These are phyloP conservation scores for Tetanocera ferruginea DNA, from an alignment of 2,888 invertebrate genomes.

Conservation along the genomic window DNA sequence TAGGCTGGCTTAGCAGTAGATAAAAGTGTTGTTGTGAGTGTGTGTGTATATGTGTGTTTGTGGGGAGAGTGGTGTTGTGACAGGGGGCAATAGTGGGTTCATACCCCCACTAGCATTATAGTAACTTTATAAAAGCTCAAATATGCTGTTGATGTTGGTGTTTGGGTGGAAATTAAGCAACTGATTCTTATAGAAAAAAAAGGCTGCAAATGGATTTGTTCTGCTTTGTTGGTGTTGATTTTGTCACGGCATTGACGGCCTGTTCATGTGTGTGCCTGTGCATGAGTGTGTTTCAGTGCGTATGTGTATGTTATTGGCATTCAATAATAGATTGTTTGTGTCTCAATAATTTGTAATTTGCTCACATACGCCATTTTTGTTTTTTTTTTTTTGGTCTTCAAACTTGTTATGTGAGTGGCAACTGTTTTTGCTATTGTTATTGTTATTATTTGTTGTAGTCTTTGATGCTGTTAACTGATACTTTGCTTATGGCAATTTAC, in stretches of 20 bases:
- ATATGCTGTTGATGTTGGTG: background rate
- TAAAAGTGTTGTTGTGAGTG: background rate
- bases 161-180: background rate
- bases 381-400: background rate
- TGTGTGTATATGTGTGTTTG: background rate
- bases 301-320: background rate
- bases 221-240: conserved; percentile 2
- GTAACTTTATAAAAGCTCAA: background rate
- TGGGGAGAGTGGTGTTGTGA: background rate
- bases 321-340: conserved; percentile 16
- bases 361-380: conserved; percentile 1
- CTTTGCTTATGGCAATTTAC: too few relatives aligned
- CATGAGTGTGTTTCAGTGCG: background rate
- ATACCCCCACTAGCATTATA: background rate
- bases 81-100: background rate
- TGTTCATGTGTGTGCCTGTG: background rate
- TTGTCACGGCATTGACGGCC: background rate
- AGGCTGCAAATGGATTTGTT: background rate
- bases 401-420: too few relatives aligned
- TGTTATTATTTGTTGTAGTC: too few relatives aligned
- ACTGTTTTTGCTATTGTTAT: too few relatives aligned
- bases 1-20: background rate
- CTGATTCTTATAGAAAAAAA: background rate
- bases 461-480: too few relatives aligned
- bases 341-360: background rate